Base-by-base conservation (phyloP, 2,888 invertebrate genomes). In the Callimorpha dominula region DNA sequence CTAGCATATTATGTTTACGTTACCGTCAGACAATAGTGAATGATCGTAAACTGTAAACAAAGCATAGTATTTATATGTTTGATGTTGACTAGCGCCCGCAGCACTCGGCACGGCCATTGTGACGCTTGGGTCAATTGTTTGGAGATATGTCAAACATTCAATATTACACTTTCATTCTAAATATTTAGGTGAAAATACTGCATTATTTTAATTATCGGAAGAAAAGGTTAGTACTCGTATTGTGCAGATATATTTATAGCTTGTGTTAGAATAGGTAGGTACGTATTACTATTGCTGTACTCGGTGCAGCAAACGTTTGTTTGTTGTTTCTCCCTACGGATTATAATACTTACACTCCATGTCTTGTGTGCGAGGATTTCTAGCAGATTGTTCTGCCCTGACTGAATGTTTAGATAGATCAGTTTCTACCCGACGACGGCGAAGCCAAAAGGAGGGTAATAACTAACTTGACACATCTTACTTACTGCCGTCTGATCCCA, bases 11-110 rank as follows among this genome's bases (percentile, higher is more conserved):
- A 49, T 60, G 80, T 83, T 82, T 82, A 82, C 82, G 82, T 77
- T 82, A 80, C 42, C 46, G 65, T 63, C 3, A 81, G 71, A 82
- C 82, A 82, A 82, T 82, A 78, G 74, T 77, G 81, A 82, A 82
- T 82, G 75, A 81, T 82, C 78, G 77, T 78, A 77, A 74, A 77
- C 75, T 46, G 54, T 60, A 73, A 81, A 81, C 81, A 81, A 70
- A 17, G 60, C 68, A 43, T 68, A 68, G 73, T 78, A 71, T 68
- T 73, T 46, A 50, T 72, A 46, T 74, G 42, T 81, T 74, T 70
- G 65, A 73, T 72, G 80, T 72, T 68, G 71, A 75, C 68, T 49
- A 17, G 72, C 17, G 14, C 31, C 49, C n/a, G 12, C 71, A 20
- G 60, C 52, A 11, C 15, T 60, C 72, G 72, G 68, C 15, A 46